Evolutionary conservation across 2,797 vertebrate genomes (phyloP), one percentile per base, ranked within the genome.

Genomic region (Cacajao melanocephalus): DNA sequence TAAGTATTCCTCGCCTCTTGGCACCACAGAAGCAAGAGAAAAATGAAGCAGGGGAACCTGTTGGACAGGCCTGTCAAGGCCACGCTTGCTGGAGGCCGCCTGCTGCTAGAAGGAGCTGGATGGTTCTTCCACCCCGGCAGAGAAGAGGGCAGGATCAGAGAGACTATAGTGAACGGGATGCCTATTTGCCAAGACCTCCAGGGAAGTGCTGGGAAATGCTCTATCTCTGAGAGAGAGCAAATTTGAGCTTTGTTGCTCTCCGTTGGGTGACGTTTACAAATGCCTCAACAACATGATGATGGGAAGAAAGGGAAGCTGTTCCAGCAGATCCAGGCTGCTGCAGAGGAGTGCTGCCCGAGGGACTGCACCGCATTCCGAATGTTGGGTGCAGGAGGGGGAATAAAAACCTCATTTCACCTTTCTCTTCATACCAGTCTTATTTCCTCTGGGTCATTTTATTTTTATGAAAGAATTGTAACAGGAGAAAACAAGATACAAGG

Each of bases 21-120:
- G 86, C 75, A 17, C 81, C 50, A 30, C 17, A 36, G 87, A 84
- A 61, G 57, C 78, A 61, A 80, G 86, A 92, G 89, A 78, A 84
- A 44, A 70, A 73, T 58, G 33, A 96, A 79, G 94, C 70, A 3
- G 90, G 67, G 92, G 61, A 97, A 97, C 96, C 97, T 93, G 93
- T 94, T n/a, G 19, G 96, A 91, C 97, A 30, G 90, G 97, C 75
- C 64, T 0, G 0, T 90, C 81, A 5, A 64, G 96, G 79, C 93
- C 1, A 22, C n/a, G 24, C 26, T 5, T 36, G 88, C 41, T 55
- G 7, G 20, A 33, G 44, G 41, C 83, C 11, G 58, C 93, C 86
- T 36, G 52, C 57, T 67, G 76, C 52, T 70, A n/a, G 52, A 39
- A 33, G 48, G 57, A 33, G 80, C 26, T n/a, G 28, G 36, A 11